Evolutionary conservation across 35 echinoderm and acorn worm genomes (phyloP).

Genomic region (Chiridota heheva): DNA sequence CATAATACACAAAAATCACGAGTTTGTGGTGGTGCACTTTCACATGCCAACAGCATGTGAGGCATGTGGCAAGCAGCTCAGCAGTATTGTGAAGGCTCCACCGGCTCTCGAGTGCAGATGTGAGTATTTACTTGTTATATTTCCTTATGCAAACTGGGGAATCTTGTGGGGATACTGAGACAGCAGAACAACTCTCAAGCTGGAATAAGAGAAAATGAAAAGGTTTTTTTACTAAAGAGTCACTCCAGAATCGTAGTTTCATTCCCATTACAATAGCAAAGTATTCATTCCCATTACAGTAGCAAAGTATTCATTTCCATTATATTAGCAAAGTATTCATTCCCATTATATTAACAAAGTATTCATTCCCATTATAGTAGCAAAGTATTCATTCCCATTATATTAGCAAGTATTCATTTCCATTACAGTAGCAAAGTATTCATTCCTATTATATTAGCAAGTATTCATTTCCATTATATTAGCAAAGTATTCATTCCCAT

Average conservation of each 20-base stretch:
- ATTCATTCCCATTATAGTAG: no score
- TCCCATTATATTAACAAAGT: no score
- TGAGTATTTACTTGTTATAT: conserved; percentile 36
- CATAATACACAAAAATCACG: conserved; percentile 83
- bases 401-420: no score
- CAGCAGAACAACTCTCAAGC: neutral
- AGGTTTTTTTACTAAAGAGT: neutral
- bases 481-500: no score
- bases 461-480: no score
- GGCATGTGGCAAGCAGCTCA: conserved; percentile 61
- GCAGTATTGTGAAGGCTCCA: conserved; percentile 71
- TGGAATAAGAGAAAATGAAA: neutral
- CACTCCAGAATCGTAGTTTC: neutral
- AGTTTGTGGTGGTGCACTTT: conserved; percentile 76
- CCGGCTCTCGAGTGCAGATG: conserved; percentile 87
- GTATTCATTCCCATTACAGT: neutral
- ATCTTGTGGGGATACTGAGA: neutral
- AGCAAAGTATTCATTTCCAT: no score
- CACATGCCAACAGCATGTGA: conserved; percentile 96
- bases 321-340: no score
- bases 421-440: no score
- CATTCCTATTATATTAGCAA: no score
- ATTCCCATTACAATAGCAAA: neutral
- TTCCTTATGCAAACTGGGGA: neutral
- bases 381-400: no score